Conservation (phyloP, 2,113 vertebrate genomes). For the Nansenia antarctica region DNA sequence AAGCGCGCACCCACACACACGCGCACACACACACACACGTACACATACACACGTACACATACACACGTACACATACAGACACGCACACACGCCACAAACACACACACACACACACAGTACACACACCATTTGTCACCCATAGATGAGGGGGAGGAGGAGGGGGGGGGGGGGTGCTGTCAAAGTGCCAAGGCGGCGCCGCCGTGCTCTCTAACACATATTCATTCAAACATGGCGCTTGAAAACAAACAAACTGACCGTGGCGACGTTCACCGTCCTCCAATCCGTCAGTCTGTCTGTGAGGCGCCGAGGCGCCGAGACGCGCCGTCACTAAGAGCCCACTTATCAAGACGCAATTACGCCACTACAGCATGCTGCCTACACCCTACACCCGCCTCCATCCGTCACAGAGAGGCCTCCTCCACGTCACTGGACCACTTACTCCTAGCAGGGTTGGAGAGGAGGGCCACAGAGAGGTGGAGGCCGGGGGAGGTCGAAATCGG, state of each 20-base stretch:
- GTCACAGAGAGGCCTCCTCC: conserved; percentile 28
- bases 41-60: too few species aligned
- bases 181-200: background rate
- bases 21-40: conserved; percentile 18
- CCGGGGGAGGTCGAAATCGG: conserved; percentile 49
- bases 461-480: background rate
- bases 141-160: background rate
- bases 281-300: conserved; percentile 16
- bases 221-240: too few species aligned
- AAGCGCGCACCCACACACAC: conserved; percentile 14
- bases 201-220: too few species aligned
- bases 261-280: conserved; percentile 5
- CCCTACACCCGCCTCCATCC: conserved; percentile 35
- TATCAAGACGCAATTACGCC: conserved; percentile 20
- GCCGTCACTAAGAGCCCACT: conserved; percentile 7
- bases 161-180: background rate
- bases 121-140: conserved; percentile 13
- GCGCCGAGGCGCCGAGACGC: background rate
- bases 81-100: conserved; percentile 16
- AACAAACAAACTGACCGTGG: background rate
- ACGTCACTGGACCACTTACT: too few species aligned
- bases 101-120: conserved; percentile 12
- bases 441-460: too few species aligned
- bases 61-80: background rate
- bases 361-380: conserved; percentile 29